Evolutionary conservation across 2,113 vertebrate genomes (phyloP).

Genomic region (Redunca redunca): DNA sequence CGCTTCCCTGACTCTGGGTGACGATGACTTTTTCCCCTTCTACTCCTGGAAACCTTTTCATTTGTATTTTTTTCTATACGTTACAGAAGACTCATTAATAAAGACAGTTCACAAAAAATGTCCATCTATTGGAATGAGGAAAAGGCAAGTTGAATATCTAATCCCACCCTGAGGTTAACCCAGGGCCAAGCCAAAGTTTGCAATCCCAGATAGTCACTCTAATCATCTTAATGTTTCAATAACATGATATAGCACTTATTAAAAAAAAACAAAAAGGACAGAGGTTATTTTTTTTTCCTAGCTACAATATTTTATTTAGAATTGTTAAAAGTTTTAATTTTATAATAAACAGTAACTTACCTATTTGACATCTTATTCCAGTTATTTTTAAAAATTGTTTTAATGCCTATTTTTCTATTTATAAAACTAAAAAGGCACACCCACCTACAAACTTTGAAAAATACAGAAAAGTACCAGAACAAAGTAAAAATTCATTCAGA

Average conservation of each 20-base stretch:
- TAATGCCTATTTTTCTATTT: not conserved
- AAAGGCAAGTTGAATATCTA: not conserved
- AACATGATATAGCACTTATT: not conserved
- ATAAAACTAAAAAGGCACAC: not conserved
- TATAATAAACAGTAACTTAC: not conserved
- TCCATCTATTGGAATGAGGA: not conserved
- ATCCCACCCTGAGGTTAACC: not conserved
- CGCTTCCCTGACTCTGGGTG: not conserved
- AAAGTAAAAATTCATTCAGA: not conserved
- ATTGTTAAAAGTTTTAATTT: conserved; percentile 11
- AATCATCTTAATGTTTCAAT: not conserved
- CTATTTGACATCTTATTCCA: not conserved
- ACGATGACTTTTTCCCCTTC: not conserved
- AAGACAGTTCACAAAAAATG: not conserved
- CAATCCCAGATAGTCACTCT: not conserved
- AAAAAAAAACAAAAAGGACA: not conserved
- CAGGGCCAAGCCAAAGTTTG: not conserved
- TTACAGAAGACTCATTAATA: not conserved
- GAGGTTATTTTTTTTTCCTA: not conserved
- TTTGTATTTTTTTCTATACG: not conserved
- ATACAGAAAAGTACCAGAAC: not conserved
- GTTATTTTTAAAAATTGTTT: not conserved
- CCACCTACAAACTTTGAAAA: not conserved
- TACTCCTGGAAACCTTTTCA: not conserved
- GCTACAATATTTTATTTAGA: not conserved